A percentile compares a stretch with the other conserved stretches of the same genome.
Conservation (phyloP, 2,113 vertebrate species). For the Planiliza haematocheilus region DNA sequence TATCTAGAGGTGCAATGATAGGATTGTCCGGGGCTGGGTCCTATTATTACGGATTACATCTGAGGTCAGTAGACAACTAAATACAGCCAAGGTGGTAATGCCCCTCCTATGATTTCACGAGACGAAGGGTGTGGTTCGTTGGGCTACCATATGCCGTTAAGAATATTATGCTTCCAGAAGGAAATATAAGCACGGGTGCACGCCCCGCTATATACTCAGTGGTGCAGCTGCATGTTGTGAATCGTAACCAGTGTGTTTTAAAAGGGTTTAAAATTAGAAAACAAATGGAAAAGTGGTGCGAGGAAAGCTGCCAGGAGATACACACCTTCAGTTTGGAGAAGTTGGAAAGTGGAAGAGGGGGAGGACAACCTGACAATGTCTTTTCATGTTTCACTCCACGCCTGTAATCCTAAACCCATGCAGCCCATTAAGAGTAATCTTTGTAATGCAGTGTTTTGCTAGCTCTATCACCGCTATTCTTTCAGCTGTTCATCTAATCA, state of each 20-base stretch:
- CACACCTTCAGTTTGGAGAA: conserved; percentile 62
- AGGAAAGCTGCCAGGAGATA: conserved; percentile 41
- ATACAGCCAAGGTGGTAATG: conserved; percentile 82
- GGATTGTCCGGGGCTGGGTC: conserved; percentile 76
- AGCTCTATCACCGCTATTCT: conserved; percentile 16
- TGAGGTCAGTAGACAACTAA: conserved; percentile 81
- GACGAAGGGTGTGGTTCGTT: conserved; percentile 69
- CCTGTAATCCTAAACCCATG: conserved; percentile 23
- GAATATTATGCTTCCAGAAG: conserved; percentile 78
- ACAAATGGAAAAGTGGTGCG: conserved; percentile 55
- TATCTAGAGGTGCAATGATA: conserved; percentile 77
- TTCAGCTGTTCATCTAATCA: not conserved
- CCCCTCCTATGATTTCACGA: conserved; percentile 80
- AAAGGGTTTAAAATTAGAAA: conserved; percentile 71
- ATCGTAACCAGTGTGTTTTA: conserved; percentile 78
- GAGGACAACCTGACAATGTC: conserved; percentile 17
- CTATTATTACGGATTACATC: conserved; percentile 85
- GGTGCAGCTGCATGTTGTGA: conserved; percentile 78
- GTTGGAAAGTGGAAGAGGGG: conserved; percentile 9
- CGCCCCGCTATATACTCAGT: conserved; percentile 56
- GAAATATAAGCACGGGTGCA: conserved; percentile 74
- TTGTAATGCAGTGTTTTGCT: conserved; percentile 12
- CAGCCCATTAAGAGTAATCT: conserved; percentile 25
- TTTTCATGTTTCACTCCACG: conserved; percentile 47
- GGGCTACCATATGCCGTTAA: conserved; percentile 75